Evolutionary conservation across 2,113 vertebrate genomes (phyloP).

Genomic region (Elachura formosa): DNA sequence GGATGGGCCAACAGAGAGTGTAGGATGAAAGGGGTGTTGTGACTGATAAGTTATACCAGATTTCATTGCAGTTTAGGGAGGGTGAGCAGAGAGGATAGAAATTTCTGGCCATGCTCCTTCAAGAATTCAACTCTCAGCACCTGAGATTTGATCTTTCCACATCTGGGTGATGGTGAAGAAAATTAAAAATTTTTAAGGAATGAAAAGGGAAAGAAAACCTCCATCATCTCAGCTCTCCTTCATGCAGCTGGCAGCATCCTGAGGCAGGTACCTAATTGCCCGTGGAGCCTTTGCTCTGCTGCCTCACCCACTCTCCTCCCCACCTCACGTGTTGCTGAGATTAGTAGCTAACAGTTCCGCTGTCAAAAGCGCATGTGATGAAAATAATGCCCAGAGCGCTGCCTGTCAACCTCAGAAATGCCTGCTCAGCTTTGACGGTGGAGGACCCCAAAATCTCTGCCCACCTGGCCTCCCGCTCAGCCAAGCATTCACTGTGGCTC

Average conservation of each 20-base stretch:
- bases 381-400: background rate
- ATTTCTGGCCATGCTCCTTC: background rate
- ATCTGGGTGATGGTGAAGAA: background rate
- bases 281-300: background rate
- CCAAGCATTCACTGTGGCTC: background rate
- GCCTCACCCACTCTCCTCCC: background rate
- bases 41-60: background rate
- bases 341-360: background rate
- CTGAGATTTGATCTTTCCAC: background rate
- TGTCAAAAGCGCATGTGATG: background rate
- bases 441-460: background rate
- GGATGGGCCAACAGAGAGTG: background rate
- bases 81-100: background rate
- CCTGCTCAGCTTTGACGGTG: background rate
- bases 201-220: background rate
- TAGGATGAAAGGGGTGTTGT: background rate
- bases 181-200: background rate
- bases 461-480: background rate
- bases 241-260: fast-evolving
- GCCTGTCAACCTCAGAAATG: background rate
- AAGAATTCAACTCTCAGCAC: background rate
- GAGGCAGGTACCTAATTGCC: background rate
- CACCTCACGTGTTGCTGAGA: background rate
- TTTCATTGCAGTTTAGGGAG: background rate
- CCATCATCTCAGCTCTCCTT: background rate